Base-by-base conservation (phyloP, 1,140 invertebrate species). In the Lethrus apterus region DNA sequence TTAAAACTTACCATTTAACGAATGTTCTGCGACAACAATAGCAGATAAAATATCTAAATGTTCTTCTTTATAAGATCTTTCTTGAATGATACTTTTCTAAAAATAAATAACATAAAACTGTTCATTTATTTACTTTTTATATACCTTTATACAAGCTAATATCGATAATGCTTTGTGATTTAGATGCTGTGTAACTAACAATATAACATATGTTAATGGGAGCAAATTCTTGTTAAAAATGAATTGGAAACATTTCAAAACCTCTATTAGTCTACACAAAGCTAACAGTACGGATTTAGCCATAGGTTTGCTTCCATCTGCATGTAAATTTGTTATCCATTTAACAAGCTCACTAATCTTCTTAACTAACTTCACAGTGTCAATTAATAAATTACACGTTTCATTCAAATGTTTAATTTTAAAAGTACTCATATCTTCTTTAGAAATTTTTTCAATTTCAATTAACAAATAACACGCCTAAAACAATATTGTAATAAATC, bases 301-400 rank as follows among this genome's bases (percentile, higher is more conserved):
- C 69, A 95, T 81, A 11, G 90, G 83, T 59, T 81, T 78, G 29
- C 78, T 75, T 23, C 89, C 70, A 8, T 74, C 70, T 1, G 84
- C 77, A 65, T 94, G 89, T 26, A 93, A 68, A 70, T 90, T 93
- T 43, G 89, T 83, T n/a, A 92, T 67, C 43, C 72, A 79, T 23
- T 73, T 74, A 7, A 83, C 64, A 20, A 72, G 70, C 62, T 83
- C 78, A 55, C 71, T 73, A 36, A 84, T 78, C 59, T 75, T 74
- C 1, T 73, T 70, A 13, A 76, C 65, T 32, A 82, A 64, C 47
- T 77, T 71, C 3, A 89, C 57, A 9, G 88, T 79, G 68, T 88
- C 74, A 13, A 76, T 59, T n/a, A 86, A 62, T 8, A 79, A 60
- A 49, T 67, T 67, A 35, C 75, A 73, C 56, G 79, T 75, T 14